phyloP scores from a whole-genome alignment of 1,140 invertebrate species.

The Neotoxoptera formosana region DNA sequence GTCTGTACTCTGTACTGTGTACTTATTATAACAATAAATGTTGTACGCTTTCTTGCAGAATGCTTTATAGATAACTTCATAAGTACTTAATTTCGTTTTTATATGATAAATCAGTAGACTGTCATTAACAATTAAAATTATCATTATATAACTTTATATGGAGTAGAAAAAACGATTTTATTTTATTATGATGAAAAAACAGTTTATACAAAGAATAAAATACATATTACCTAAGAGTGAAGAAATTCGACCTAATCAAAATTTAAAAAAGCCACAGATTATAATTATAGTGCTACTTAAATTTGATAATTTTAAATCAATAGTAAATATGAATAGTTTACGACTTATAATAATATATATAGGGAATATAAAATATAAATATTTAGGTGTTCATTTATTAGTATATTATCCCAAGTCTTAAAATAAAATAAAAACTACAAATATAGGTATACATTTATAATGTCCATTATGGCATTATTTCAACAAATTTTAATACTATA shows the following conservation, averaged over 20 bases:
- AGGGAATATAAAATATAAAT: too few species aligned
- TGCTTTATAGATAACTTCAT: neutral
- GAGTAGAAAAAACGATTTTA: neutral
- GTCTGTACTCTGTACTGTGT: neutral
- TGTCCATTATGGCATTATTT: too few species aligned
- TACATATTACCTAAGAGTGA: neutral
- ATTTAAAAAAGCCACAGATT: neutral
- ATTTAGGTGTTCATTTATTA: neutral
- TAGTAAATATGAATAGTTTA: neutral
- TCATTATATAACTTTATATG: neutral
- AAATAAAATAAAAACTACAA: neutral
- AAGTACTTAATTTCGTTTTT: neutral
- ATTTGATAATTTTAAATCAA: neutral
- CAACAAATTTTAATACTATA: neutral
- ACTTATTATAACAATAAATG: neutral
- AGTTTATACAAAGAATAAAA: neutral
- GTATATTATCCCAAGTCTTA: neutral
- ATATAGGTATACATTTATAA: neutral
- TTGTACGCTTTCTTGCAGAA: neutral
- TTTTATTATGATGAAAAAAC: neutral
- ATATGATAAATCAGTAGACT: neutral
- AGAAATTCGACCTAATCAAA: neutral
- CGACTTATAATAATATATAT: neutral
- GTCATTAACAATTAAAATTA: neutral
- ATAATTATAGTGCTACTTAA: neutral